Conservation (phyloP, 35 echinoderm and acorn worm species). For the Hemicentrotus pulcherrimus region DNA sequence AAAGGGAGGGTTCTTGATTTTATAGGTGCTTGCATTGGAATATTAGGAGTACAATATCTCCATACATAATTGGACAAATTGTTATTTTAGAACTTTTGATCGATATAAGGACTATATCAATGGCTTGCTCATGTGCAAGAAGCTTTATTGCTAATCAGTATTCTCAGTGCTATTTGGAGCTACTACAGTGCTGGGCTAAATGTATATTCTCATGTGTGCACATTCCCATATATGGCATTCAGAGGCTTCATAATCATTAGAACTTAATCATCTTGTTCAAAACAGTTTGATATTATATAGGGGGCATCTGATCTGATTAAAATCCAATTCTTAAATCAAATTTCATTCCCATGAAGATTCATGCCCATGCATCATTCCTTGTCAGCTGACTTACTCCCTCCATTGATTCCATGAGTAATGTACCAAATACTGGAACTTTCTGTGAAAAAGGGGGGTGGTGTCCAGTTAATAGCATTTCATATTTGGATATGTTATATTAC, state of each 20-base stretch:
- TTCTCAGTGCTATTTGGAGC: background rate
- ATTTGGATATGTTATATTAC: background rate
- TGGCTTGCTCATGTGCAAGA: background rate
- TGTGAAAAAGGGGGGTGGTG: conserved; percentile 16
- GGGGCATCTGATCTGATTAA: background rate
- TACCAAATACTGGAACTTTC: conserved; percentile 45
- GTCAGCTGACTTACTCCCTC: background rate
- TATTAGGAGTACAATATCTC: too few species aligned
- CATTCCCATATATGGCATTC: background rate
- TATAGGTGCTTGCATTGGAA: background rate
- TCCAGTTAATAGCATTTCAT: background rate
- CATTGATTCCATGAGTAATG: conserved; percentile 44
- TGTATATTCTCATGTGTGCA: background rate
- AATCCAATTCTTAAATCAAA: background rate
- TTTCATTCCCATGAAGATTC: background rate
- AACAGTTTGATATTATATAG: background rate
- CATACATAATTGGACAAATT: too few species aligned
- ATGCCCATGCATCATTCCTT: background rate
- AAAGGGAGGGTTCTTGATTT: background rate
- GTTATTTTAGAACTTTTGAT: too few species aligned
- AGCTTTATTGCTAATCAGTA: background rate
- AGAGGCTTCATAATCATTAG: background rate
- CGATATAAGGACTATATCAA: too few species aligned
- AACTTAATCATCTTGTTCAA: too few species aligned
- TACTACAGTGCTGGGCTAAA: background rate